Evolutionary conservation across 2,888 invertebrate species (phyloP), one percentile per base, ranked within the genome.

Genomic region (Salpingus planirostris): DNA sequence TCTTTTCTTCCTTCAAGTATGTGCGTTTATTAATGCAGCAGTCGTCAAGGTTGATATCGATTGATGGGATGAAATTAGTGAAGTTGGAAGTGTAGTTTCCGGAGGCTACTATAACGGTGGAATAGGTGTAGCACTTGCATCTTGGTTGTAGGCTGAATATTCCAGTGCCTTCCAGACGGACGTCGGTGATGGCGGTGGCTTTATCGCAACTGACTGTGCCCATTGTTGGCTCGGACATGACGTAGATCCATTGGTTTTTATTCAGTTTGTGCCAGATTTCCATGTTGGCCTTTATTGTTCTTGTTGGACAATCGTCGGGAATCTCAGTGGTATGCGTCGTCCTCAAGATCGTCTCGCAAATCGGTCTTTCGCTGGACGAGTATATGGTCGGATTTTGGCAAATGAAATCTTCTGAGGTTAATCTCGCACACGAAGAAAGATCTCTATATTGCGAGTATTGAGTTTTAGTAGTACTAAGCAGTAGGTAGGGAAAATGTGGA

Each of bases 401-500:
- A 8, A 18, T 18, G 18, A 7, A 18, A 8, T 18, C 18, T 7
- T 18, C 18, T 6, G 18, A 8, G 18, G 18, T 6, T 18, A 18
- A 18, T 7, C 6, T 7, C 8, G 6, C 8, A 8, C 18, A 18
- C 6, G 6, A 7, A 7, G 18, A 18, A 8, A 18, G 18, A 8
- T 18, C 18, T 21, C 24, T 11, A 25, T 25, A 5, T 18, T 22
- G 8, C 3, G 5, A n/a, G 27, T 39, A 39, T 10, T 40, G 14
- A 14, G 28, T 25, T 12, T 18, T 31, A 11, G 29, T 38, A 10
- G 37, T 27, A 24, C 33, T 38, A 7, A 40, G 15, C 21, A 40
- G n/a, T 14, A 40, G 27, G 31, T 21, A 34, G 12, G 31, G 33
- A 14, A 21, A 29, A 6, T 11, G 22, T 22, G 38, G 34, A 11